Evolutionary conservation across 1,140 invertebrate species (phyloP), one percentile per base, ranked within the genome.

Genomic region (Drosophila navojoa): DNA sequence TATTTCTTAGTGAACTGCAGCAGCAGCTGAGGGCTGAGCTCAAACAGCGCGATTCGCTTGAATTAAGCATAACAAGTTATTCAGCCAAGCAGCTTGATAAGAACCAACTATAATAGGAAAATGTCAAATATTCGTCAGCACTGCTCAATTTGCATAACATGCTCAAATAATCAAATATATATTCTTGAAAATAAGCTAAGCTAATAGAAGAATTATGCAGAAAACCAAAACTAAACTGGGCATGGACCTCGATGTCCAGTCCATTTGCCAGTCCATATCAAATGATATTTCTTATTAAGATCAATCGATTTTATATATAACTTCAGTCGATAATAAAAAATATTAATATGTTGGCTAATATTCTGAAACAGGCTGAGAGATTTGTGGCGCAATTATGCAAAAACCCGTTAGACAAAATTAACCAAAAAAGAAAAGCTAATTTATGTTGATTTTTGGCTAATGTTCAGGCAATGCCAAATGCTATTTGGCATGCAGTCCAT

Each of bases 21-120:
- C 19, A 22, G 19, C 19, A 22, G 19, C 19, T 22, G 19, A 22
- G 19, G 3, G 19, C 19, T 2, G 3, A 22, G 4, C 35, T 40
- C 15, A 6, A 55, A 55, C 5, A 35, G 35, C 16, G 6, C 19
- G 6, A 27, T 25, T 57, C n/a, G 35, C n/a, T 25, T 4, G 3
- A 7, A 42, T 71, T 57, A 49, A n/a, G 29, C 22, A 72, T 59
- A 67, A 71, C 61, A 49, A 42, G 69, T 71, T 71, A 29, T 47
- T 52, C 45, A 4, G 13, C 22, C 47, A 9, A 10, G 10, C 19
- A 32, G 13, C 11, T 64, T 64, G 61, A 54, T 64, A 54, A 45
- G 7, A 44, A 63, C 5, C 2, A 44, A 16, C 47, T n/a, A 50
- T 25, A 45, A 72, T 4, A 27, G 57, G 47, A 53, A 47, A 38